Evolutionary conservation across 2,888 invertebrate genomes (phyloP).

Genomic region (Cylloceria caligata): DNA sequence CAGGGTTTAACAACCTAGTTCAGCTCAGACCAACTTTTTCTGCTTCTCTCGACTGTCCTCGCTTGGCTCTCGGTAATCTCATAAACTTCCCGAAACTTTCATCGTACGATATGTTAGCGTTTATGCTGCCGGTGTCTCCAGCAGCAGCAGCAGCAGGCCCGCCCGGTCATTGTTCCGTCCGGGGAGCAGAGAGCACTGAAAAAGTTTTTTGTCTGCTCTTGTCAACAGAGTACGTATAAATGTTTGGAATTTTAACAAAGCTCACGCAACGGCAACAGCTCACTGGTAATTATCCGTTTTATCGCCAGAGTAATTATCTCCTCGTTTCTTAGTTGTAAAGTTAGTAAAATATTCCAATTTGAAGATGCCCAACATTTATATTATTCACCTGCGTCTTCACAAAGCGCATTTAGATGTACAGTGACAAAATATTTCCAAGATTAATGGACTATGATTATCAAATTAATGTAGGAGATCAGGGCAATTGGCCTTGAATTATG

Average conservation of each 20-base stretch:
- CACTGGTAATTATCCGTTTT: slow-evolving; percentile 8
- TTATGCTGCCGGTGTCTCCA: slow-evolving; percentile 46
- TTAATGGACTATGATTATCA: too few species aligned
- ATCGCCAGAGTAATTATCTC: slow-evolving; percentile 12
- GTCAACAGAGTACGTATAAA: slow-evolving; percentile 23
- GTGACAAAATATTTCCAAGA: not conserved
- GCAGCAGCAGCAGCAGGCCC: slow-evolving; percentile 40
- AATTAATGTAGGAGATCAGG: too few species aligned
- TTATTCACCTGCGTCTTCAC: not conserved
- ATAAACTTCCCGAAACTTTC: slow-evolving; percentile 63
- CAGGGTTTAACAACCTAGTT: slow-evolving; percentile 45
- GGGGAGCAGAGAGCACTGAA: slow-evolving; percentile 10
- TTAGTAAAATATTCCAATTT: not conserved
- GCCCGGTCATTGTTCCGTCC: slow-evolving; percentile 43
- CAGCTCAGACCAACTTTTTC: slow-evolving; percentile 44
- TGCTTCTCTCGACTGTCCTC: slow-evolving; percentile 11
- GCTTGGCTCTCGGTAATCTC: slow-evolving; percentile 36
- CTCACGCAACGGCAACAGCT: not conserved
- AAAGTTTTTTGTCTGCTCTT: slow-evolving; percentile 38
- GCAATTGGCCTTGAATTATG: too few species aligned
- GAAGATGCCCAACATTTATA: not conserved
- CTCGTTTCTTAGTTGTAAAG: not conserved
- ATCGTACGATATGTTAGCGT: slow-evolving; percentile 36
- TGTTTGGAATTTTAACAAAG: slow-evolving; percentile 43
- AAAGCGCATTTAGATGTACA: not conserved